These are phyloP conservation scores for Mythimna impura DNA, from an alignment of 2,888 invertebrate species.

Conservation along the genomic window DNA sequence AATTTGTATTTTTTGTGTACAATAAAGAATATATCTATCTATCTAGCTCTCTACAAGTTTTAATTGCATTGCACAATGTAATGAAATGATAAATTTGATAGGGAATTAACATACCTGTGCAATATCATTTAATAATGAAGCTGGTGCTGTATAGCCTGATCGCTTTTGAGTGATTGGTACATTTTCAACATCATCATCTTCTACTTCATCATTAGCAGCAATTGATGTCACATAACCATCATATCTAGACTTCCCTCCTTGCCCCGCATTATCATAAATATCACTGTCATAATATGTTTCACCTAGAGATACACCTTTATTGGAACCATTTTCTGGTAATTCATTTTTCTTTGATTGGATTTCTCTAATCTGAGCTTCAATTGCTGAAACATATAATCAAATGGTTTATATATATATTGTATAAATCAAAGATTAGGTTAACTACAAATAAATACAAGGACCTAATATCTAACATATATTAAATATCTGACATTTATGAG, in stretches of 20 bases:
- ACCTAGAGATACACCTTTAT: slow-evolving; percentile 96
- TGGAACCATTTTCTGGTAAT: slow-evolving; percentile 91
- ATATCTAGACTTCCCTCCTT: slow-evolving; percentile 93
- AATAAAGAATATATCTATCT: no score
- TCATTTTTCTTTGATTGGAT: slow-evolving; percentile 97
- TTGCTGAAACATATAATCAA: slow-evolving; percentile 92
- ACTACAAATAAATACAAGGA: not conserved
- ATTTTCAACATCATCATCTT: slow-evolving; percentile 97
- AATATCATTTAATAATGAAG: slow-evolving; percentile 96
- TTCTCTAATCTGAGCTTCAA: slow-evolving; percentile 98
- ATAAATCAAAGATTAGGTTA: not conserved
- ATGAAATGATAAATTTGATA: not conserved
- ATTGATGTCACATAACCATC: slow-evolving; percentile 99
- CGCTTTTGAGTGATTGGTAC: slow-evolving; percentile 93
- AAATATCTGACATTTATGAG: not conserved
- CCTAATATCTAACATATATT: no score
- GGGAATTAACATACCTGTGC: slow-evolving; percentile 92
- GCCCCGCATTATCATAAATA: slow-evolving; percentile 95
- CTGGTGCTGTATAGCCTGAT: slow-evolving; percentile 95
- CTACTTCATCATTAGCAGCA: slow-evolving; percentile 98
- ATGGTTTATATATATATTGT: not conserved
- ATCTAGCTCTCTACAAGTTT: no score
- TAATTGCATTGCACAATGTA: not conserved
- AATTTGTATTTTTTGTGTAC: no score
- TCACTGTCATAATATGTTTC: slow-evolving; percentile 98